These are phyloP conservation scores for Odontocolon sp. DNA, from an alignment of 2,888 invertebrate species.

Conservation along the genomic window DNA sequence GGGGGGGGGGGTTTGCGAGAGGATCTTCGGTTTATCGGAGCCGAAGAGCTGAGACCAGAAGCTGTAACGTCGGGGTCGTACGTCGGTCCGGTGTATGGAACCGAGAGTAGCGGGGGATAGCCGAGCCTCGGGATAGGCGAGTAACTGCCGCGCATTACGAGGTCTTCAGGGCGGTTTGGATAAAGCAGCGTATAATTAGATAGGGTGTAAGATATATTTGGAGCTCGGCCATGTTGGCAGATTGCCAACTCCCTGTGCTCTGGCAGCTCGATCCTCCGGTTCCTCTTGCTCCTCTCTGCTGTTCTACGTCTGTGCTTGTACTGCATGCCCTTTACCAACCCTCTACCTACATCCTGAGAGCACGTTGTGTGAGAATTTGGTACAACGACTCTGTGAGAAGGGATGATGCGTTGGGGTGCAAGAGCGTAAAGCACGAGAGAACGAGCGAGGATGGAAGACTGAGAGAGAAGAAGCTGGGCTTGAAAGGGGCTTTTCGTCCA, in stretches of 20 bases:
- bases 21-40: conserved; percentile 72
- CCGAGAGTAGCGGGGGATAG: conserved; percentile 12
- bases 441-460: conserved; percentile 53
- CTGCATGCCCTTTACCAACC: conserved; percentile 45
- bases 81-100: conserved; percentile 32
- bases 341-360: conserved; percentile 26
- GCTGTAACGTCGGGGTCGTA: conserved; percentile 19
- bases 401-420: conserved; percentile 29
- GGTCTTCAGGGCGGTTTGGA: conserved; percentile 77
- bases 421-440: conserved; percentile 28
- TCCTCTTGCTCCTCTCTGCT: conserved; percentile 25
- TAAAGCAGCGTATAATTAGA: conserved; percentile 81
- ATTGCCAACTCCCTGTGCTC: conserved; percentile 71
- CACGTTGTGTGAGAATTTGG: conserved; percentile 54
- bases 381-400: conserved; percentile 34
- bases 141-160: conserved; percentile 76
- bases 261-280: conserved; percentile 50
- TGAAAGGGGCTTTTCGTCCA: conserved; percentile 54
- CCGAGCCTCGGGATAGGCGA: conserved; percentile 68
- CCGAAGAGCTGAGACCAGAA: conserved; percentile 65
- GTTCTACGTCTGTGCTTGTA: conserved; percentile 43
- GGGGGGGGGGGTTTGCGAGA: conserved; percentile 16
- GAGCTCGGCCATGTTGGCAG: conserved; percentile 79
- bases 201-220: conserved; percentile 80
- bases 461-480: conserved; percentile 44